These are phyloP conservation scores for Cydia strobilella DNA, from an alignment of 1,140 invertebrate species.

Conservation along the genomic window DNA sequence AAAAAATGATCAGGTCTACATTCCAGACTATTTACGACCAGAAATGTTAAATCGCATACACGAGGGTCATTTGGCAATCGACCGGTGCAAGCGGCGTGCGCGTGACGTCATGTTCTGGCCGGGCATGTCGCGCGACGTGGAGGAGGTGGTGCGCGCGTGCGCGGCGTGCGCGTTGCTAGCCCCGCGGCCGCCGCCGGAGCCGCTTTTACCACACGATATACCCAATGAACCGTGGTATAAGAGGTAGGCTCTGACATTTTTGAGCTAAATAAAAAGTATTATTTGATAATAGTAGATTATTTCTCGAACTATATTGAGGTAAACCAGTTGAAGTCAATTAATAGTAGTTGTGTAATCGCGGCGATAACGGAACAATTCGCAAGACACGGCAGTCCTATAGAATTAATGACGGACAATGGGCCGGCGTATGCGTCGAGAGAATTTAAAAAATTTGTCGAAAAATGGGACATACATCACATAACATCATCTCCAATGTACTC, in stretches of 20 bases:
- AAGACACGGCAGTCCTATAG: constrained; percentile 27
- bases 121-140: constrained; percentile 32
- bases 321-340: constrained; percentile 8
- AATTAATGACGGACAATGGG: constrained; percentile 30
- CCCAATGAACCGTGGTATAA: constrained; percentile 23
- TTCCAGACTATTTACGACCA: constrained; percentile 34
- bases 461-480: constrained; percentile 17
- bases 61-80: constrained; percentile 49
- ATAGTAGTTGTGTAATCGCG: neutral
- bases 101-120: constrained; percentile 36
- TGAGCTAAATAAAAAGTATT: constrained; percentile 27
- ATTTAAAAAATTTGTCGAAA: constrained; percentile 16
- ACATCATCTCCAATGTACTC: constrained; percentile 29
- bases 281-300: constrained; percentile 31
- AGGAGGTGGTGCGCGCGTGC: constrained; percentile 42
- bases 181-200: constrained; percentile 33
- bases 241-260: constrained; percentile 33
- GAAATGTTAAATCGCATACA: constrained; percentile 45
- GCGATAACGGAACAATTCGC: constrained; percentile 34
- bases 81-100: constrained; percentile 34
- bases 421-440: constrained; percentile 30
- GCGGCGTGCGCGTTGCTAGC: too few relatives aligned
- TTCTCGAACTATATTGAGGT: constrained; percentile 33
- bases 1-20: constrained; percentile 14
- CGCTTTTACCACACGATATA: constrained; percentile 1